These are phyloP conservation scores for Alces alces DNA, from an alignment of 2,113 vertebrate genomes.

Conservation along the genomic window DNA sequence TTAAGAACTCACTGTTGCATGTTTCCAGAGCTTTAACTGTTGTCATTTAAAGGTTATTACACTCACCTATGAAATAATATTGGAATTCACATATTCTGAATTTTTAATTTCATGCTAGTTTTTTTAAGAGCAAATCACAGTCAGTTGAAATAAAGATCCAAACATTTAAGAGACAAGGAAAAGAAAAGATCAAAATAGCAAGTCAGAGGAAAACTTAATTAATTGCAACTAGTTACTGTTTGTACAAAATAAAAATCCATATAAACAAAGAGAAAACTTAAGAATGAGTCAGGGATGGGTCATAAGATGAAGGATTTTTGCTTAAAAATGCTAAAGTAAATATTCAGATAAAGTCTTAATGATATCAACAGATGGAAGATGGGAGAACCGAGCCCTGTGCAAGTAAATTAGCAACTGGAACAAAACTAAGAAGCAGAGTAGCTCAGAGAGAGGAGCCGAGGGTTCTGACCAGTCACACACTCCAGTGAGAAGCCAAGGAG, in stretches of 20 bases:
- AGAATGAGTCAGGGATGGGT: background rate
- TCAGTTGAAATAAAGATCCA: slow-evolving; percentile 32
- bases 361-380: slow-evolving; percentile 13
- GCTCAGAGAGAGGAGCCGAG: background rate
- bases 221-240: slow-evolving; percentile 4
- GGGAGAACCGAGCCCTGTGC: slow-evolving; percentile 43
- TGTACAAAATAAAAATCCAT: background rate
- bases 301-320: background rate
- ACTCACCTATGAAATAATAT: slow-evolving; percentile 50
- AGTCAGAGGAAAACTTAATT: slow-evolving; percentile 37
- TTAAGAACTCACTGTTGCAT: slow-evolving; percentile 28
- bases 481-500: background rate
- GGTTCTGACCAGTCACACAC: no score
- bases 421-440: background rate
- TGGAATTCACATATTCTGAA: background rate
- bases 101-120: background rate
- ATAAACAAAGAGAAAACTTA: slow-evolving; percentile 41
- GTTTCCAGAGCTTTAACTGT: background rate
- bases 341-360: slow-evolving; percentile 17
- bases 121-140: slow-evolving; percentile 36
- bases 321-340: slow-evolving; percentile 30
- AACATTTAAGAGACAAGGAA: slow-evolving; percentile 21
- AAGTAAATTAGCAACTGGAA: background rate
- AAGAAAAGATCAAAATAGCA: background rate
- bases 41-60: slow-evolving; percentile 34